phyloP scores from a whole-genome alignment of 2,888 invertebrate genomes.

The Eledona agricola region DNA sequence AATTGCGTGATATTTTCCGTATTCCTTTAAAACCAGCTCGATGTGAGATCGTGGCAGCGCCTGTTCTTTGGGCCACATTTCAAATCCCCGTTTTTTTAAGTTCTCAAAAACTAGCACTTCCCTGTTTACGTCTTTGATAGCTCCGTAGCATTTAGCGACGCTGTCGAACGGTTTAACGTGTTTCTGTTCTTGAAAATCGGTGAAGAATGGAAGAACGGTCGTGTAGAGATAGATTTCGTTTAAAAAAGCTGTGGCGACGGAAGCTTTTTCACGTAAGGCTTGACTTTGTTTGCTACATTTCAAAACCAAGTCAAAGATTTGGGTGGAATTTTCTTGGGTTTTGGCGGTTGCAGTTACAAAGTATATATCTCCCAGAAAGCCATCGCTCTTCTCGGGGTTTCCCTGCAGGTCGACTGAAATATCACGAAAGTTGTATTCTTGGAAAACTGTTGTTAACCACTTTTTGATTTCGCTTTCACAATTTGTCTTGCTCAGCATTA shows the following conservation, averaged over 20 bases:
- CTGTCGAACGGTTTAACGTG: conserved; percentile 30
- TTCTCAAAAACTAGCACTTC: conserved; percentile 47
- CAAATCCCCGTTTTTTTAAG: conserved; percentile 41
- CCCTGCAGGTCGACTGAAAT: conserved; percentile 32
- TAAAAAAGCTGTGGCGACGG: conserved; percentile 36
- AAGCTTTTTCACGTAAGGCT: conserved; percentile 31
- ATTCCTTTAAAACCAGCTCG: conserved; percentile 44
- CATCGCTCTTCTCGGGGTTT: conserved; percentile 44
- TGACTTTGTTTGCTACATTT: conserved; percentile 29
- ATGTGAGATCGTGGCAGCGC: conserved; percentile 48
- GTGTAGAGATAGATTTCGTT: conserved; percentile 48
- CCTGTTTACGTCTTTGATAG: conserved; percentile 17
- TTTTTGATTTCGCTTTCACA: conserved; percentile 6
- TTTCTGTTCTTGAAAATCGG: conserved; percentile 38
- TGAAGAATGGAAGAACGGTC: conserved; percentile 39
- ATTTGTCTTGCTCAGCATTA: no score
- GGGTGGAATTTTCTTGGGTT: conserved; percentile 31
- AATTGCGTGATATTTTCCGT: conserved; percentile 41
- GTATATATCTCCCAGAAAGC: conserved; percentile 46
- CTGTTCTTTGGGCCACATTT: conserved; percentile 40
- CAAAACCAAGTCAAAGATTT: conserved; percentile 31
- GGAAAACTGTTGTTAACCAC: conserved; percentile 3
- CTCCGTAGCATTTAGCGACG: conserved; percentile 37
- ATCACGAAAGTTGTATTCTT: conserved; percentile 23
- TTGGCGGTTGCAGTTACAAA: conserved; percentile 40